Base-by-base conservation (phyloP, 2,888 invertebrate genomes). In the Mayetiola destructor region DNA sequence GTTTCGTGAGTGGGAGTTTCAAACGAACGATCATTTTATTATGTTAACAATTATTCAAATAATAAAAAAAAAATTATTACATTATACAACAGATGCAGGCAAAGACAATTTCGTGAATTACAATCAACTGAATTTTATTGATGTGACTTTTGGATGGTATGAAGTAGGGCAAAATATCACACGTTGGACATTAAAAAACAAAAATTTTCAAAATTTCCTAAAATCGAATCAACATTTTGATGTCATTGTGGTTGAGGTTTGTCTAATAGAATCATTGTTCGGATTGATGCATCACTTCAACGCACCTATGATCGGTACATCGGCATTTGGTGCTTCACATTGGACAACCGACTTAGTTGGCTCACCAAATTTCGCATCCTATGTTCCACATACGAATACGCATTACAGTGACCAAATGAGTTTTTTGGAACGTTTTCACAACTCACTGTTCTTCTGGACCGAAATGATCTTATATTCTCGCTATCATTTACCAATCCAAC, bases 221-320 rank as follows among this genome's bases (percentile, higher is more conserved):
- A 21, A 55, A n/a, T 66, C 67, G 0, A 61, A 66, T 20, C 56
- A 63, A 39, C 20, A 48, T 16, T 57, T 53, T 36, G 64, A 65
- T 59, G 59, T 65, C 8, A 59, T 64, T 8, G 40, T 66, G 8
- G 59, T 62, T 18, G 62, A 63, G 23, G 53, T 62, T 2, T 61
- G 63, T 35, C 59, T 64, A 52, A 62, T 58, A 55, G 64, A 65
- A 20, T 65, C 66, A 30, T 57, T 63, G 30, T 55, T 62, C 23
- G 64, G 64, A 8, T 55, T 66, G 2, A 61, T 63, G 2, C 61
- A 63, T 48, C 63, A 64, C 56, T 61, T 63, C 40, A 59, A 63
- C 27, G 63, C 62, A 6, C 65, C 65, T 14, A 60, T 64, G 52
- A 62, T 64, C 18, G 59, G 20, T 14, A 16, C 48, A 12, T 56